Conservation (phyloP, 2,888 invertebrate genomes). For the Glaucopsyche alexis region DNA sequence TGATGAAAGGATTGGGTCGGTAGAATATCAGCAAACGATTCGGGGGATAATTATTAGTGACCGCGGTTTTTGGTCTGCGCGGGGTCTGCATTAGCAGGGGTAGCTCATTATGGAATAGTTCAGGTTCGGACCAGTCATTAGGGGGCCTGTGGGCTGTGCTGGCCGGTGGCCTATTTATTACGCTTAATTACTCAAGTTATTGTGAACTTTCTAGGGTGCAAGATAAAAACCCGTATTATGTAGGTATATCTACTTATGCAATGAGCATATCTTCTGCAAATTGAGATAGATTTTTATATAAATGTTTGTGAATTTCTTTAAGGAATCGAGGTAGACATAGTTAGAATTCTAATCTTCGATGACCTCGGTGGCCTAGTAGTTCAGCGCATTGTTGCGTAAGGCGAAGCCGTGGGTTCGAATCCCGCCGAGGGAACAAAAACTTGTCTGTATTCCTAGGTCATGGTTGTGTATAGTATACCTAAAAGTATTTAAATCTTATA, state of each 20-base stretch:
- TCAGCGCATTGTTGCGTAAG: no score
- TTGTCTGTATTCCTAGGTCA: no score
- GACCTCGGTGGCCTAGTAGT: no score
- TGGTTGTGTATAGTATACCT: no score
- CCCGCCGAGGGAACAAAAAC: no score
- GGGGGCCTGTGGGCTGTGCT: slow-evolving; percentile 2
- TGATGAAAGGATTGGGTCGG: no score
- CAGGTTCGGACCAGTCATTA: slow-evolving; percentile 20
- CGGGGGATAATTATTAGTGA: slow-evolving; percentile 32
- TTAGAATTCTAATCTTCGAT: no score
- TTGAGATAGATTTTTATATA: not conserved
- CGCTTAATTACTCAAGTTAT: slow-evolving; percentile 12
- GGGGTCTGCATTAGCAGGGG: slow-evolving; percentile 34
- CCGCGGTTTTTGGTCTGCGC: slow-evolving; percentile 16
- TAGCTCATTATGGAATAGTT: slow-evolving; percentile 41
- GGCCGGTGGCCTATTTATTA: slow-evolving; percentile 21
- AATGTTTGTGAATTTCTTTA: no score
- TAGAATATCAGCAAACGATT: not conserved
- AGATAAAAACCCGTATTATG: not conserved
- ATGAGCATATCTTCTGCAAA: not conserved
- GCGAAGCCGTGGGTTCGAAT: no score
- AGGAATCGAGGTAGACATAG: no score
- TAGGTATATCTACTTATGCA: not conserved
- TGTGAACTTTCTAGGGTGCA: slow-evolving; percentile 1
- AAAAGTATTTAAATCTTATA: no score